Evolutionary conservation across 2,113 vertebrate genomes (phyloP), one percentile per base, ranked within the genome.

Genomic region (Colistium nudipinnis): DNA sequence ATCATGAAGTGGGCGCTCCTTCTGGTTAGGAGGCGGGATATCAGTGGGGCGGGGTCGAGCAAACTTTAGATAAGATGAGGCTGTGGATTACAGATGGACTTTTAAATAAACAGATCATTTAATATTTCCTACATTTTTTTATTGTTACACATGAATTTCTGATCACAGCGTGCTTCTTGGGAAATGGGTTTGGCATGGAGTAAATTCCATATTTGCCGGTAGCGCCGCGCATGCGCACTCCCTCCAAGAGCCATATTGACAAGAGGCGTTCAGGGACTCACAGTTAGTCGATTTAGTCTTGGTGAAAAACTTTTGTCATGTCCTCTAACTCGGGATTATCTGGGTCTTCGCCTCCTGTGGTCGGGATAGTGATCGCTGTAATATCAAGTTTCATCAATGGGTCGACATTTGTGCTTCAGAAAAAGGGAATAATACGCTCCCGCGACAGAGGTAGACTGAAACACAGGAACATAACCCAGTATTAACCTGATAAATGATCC

Each of bases 371-470:
- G 59, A 93, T 97, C 81, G 95, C 96, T 0, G 92, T 98, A 3
- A 83, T 95, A 16, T 96, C 96, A 27, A 98, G 97, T 90, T 90
- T 98, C 61, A 94, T 98, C 76, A 98, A 98, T 76, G 97, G 96
- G 7, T 97, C 96, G 67, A 98, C 96, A 14, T 98, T 98, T 85
- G 96, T 97, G 69, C 91, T 98, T 47, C 96, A 98, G 80, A 98
- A 95, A 85, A 98, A 97, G 44, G 96, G 96, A 28, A 98, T 98
- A 77, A 88, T 97, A 60, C 93, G 95, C 49, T 94, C 95, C 39
- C 94, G 94, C 16, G 89, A 90, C 61, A 88, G 91, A 95, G 97
- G 97, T 95, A 94, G 22, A 51, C 9, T 38, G 17, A 55, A 6
- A 19, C 36, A 28, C 7, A 48, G 24, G 13, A 16, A 11, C 19